These are phyloP conservation scores for Stercorarius parasiticus DNA, from an alignment of 2,113 vertebrate species.

Conservation along the genomic window DNA sequence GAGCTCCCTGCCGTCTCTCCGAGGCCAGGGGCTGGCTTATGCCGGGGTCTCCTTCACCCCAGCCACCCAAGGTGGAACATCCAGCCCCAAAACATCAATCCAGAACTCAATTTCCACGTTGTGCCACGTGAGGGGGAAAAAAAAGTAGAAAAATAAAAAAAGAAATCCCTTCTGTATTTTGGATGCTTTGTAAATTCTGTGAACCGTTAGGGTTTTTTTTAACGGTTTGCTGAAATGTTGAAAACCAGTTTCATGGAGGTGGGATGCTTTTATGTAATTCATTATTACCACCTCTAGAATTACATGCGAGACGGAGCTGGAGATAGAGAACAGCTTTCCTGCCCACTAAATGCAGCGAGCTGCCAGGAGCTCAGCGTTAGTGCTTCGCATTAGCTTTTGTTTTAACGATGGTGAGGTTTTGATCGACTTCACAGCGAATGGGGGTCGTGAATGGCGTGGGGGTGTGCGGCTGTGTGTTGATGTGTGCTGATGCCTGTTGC, in stretches of 20 bases:
- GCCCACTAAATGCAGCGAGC: neutral
- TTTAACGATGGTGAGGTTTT: neutral
- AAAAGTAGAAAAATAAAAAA: neutral
- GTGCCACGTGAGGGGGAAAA: accelerated
- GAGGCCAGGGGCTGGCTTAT: neutral
- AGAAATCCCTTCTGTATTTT: neutral
- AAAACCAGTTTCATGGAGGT: neutral
- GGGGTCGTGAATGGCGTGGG: neutral
- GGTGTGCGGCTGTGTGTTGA: neutral
- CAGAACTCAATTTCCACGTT: neutral
- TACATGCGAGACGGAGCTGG: neutral
- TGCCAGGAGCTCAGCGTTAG: neutral
- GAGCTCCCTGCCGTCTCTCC: accelerated
- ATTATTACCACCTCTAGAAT: neutral
- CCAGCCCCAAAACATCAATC: neutral
- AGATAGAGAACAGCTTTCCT: neutral
- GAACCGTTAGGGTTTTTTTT: neutral
- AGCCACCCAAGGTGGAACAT: neutral
- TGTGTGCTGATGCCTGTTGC: accelerated
- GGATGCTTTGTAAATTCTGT: neutral
- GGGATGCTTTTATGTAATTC: neutral
- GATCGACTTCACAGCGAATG: accelerated
- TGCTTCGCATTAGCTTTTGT: neutral
- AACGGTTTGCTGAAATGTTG: neutral
- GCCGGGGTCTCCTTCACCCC: neutral